Base-by-base conservation (phyloP, 2,888 invertebrate genomes). In the Dryobota labecula region DNA sequence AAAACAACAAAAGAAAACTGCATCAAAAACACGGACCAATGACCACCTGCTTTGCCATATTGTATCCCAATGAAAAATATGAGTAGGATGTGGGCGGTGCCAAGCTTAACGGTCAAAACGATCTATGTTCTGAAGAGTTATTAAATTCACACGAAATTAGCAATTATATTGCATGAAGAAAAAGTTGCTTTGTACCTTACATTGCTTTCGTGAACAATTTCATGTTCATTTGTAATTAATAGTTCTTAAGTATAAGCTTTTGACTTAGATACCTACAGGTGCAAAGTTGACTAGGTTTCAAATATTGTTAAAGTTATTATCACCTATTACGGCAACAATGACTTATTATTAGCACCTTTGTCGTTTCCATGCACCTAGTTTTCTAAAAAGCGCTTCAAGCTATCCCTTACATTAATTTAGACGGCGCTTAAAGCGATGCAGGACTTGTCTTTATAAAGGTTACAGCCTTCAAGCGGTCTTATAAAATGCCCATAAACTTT, bases 61-160 rank as follows among this genome's bases (percentile, higher is more conserved):
- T 82, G 86, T 72, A 73, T 65, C 49, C 66, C 66, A 66, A 79
- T 80, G 73, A 76, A 84, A 78, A 83, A 75, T 83, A 83, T 73
- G 74, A 87, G 86, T 90, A 87, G 91, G 90, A 90, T 89, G 90
- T 91, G 87, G 93, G 92, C 89, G 91, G 86, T 78, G 74, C 77
- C 80, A 62, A 67, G 75, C 83, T 89, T 92, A 92, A 92, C 92
- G 83, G 76, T 83, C 76, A 84, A 85, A 89, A 83, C 87, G 61
- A 85, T 86, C 78, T 83, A 91, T 89, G 89, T 75, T 73, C 57
- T 24, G 80, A 82, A 79, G 57, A 54, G 72, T 73, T 79, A 86
- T 84, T 76, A 79, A 70, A 82, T 73, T 86, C 73, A 75, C 76
- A 77, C 82, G 70, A 71, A 74, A 80, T 72, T 82, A 79, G 74